Percentiles rank a stretch among this genome's conserved stretches.
Evolutionary conservation across 1,140 invertebrate species (phyloP).

Genomic region (Manduca sexta): DNA sequence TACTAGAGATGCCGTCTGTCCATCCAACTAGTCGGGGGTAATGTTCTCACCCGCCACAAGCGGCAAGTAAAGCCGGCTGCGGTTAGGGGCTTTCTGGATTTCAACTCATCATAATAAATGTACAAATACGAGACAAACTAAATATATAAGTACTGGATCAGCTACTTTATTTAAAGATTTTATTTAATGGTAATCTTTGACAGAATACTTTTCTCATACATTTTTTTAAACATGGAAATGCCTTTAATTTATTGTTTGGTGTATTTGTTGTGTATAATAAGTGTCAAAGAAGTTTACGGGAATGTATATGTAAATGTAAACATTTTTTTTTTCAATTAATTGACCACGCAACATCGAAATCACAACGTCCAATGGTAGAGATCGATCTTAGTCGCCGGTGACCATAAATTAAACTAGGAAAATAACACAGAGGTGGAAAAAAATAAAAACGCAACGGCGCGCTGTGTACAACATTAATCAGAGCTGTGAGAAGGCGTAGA

Average conservation of each 20-base stretch:
- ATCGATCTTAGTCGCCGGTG: slow-evolving; percentile 4
- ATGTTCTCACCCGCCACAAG: slow-evolving; percentile 21
- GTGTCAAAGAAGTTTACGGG: too few relatives aligned
- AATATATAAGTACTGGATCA: background rate
- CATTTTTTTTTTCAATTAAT: slow-evolving; percentile 1
- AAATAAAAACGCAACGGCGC: slow-evolving; percentile 50
- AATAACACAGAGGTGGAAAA: slow-evolving; percentile 60
- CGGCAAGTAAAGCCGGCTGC: slow-evolving; percentile 14
- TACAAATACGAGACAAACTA: background rate
- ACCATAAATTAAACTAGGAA: slow-evolving; percentile 60
- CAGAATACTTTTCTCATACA: too few relatives aligned
- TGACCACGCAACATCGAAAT: slow-evolving; percentile 8
- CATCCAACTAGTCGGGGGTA: slow-evolving; percentile 27
- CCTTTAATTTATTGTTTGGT: too few relatives aligned
- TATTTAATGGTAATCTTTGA: too few relatives aligned
- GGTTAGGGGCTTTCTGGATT: slow-evolving; percentile 11
- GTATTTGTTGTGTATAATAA: too few relatives aligned
- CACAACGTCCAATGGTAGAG: background rate
- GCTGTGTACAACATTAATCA: slow-evolving; percentile 69
- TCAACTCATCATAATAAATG: background rate
- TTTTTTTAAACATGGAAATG: too few relatives aligned
- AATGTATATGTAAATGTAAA: too few relatives aligned
- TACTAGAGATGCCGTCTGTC: background rate
- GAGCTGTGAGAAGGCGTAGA: slow-evolving; percentile 65
- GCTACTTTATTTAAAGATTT: too few relatives aligned